Base-by-base conservation (phyloP, 2,888 invertebrate genomes). In the Cremastinae sp. region DNA sequence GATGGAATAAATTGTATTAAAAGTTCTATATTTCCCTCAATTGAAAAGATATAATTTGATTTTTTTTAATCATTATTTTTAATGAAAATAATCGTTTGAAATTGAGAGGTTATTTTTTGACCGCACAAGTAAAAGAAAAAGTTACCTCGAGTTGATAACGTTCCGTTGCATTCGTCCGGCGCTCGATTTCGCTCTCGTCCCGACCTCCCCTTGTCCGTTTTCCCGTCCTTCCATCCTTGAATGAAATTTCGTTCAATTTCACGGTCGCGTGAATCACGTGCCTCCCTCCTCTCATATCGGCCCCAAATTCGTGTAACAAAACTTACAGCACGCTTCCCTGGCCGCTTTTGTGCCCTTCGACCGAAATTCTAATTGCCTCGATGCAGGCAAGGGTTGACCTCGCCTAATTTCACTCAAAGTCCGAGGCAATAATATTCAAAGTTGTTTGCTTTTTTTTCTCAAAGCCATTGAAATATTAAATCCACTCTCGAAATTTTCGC, bases 141-240 rank as follows among this genome's bases (percentile, higher is more conserved):
- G 56, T 74, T 78, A 81, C 80, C 78, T 78, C 77, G 76, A 79
- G 80, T 78, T 78, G 78, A 82, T 3, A 28, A 28, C 28, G 28
- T 28, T 78, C 75, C 74, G 28, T 28, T 28, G 28, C 75, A 79
- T 5, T 28, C n/a, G n/a, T 58, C 74, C 70, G 74, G 72, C n/a
- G 62, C 76, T 72, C 22, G 59, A 73, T 58, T n/a, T n/a, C n/a
- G 61, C 36, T 71, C 34, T 16, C 28, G n/a, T 41, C 14, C 5
- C 20, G 34, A 16, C 61, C 34, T 54, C 51, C 47, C 14, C 38
- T 5, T 56, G 22, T 20, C 16, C 38, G 51, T 49, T 64, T 1
- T 54, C 45, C 45, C 56, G 38, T 41, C 28, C 5, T 12, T 47
- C 18, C 56, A 28, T 28, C 20, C 56, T 22, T 66, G 54, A 54